Conservation (phyloP, 2,113 vertebrate genomes). For the Struthio camelus region DNA sequence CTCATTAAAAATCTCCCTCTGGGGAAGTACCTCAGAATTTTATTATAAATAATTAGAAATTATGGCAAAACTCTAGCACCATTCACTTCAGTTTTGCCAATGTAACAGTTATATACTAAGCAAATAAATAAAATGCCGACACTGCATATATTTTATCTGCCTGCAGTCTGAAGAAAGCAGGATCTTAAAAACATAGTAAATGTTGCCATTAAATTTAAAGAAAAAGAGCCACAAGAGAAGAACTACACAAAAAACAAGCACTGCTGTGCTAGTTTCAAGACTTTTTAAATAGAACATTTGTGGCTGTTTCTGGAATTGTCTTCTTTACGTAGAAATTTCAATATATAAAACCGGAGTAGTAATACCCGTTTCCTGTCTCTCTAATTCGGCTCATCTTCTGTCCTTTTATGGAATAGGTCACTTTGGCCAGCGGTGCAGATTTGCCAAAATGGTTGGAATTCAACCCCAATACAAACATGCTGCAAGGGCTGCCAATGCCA, state of each 20-base stretch:
- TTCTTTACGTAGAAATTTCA: not conserved
- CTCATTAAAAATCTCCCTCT: not conserved
- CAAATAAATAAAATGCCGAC: not conserved
- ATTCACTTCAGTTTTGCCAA: not conserved
- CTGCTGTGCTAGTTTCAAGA: not conserved
- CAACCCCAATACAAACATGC: not conserved
- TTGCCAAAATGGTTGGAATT: conserved; percentile 65
- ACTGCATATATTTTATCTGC: not conserved
- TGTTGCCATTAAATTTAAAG: not conserved
- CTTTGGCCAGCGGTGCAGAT: not conserved
- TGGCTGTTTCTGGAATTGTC: not conserved
- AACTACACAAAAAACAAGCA: not conserved
- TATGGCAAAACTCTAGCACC: not conserved
- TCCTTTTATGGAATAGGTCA: not conserved
- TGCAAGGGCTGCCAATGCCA: conserved; percentile 48
- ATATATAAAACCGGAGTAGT: not conserved
- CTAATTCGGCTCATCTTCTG: not conserved
- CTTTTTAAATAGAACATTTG: not conserved
- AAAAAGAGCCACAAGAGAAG: not conserved
- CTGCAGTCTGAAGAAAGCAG: not conserved
- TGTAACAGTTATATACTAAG: not conserved
- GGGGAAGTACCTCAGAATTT: not conserved
- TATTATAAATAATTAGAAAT: not conserved
- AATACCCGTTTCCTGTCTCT: not conserved
- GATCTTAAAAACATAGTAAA: not conserved